phyloP scores from a whole-genome alignment of 2,113 vertebrate species.

The Anhinga rufa region DNA sequence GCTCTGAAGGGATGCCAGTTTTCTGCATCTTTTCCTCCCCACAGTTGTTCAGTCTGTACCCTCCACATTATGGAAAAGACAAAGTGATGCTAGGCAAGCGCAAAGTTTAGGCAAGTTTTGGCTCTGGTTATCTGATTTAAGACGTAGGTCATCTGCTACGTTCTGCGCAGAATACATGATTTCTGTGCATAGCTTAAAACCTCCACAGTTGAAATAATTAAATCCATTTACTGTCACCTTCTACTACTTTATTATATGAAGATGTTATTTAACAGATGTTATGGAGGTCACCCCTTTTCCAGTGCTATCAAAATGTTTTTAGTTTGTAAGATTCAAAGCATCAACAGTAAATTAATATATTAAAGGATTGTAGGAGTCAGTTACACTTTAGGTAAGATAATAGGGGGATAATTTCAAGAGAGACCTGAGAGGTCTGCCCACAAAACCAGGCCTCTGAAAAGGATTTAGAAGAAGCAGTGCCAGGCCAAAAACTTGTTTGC shows the following conservation, averaged over 20 bases:
- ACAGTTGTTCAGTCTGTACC: neutral
- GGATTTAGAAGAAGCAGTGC: neutral
- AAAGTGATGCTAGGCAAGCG: neutral
- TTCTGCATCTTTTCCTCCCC: neutral
- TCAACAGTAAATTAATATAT: neutral
- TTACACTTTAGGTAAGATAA: neutral
- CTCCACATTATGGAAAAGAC: neutral
- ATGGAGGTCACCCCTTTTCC: neutral
- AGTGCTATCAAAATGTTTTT: neutral
- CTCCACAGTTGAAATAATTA: neutral
- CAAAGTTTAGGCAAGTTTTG: neutral
- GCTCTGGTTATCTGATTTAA: neutral
- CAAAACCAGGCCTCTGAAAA: neutral
- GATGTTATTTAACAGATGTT: neutral
- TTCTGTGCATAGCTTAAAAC: neutral
- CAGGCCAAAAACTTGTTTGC: neutral
- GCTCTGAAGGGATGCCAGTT: neutral
- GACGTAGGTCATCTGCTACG: neutral
- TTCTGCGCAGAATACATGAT: neutral
- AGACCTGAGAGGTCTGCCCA: neutral
- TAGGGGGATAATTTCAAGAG: neutral
- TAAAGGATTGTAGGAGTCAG: neutral
- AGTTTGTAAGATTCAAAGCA: neutral
- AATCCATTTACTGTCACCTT: neutral
- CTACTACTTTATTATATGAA: neutral